Conservation (phyloP, 2,113 vertebrate genomes). For the Melanocharis versteri region DNA sequence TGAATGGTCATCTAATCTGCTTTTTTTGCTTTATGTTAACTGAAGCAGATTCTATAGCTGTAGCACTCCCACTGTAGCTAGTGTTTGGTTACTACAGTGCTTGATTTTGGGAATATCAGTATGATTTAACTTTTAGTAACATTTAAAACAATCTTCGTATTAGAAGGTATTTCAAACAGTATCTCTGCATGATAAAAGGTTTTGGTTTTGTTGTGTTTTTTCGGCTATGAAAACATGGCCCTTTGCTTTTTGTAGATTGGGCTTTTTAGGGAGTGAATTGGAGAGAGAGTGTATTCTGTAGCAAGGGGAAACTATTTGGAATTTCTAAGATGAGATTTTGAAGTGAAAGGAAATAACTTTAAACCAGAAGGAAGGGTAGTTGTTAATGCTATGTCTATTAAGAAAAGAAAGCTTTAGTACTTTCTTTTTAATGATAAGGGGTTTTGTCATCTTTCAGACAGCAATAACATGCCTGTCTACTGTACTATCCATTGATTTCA, state of each 20-base stretch:
- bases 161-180: background rate
- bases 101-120: background rate
- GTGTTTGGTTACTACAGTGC: background rate
- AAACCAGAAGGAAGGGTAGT: background rate
- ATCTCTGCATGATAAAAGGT: background rate
- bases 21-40: background rate
- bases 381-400: background rate
- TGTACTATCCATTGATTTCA: slow-evolving; percentile 96
- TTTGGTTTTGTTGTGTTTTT: background rate
- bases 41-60: background rate
- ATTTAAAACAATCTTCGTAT: background rate
- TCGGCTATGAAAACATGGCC: background rate
- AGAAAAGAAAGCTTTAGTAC: background rate
- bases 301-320: background rate
- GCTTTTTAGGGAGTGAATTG: background rate
- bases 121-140: background rate
- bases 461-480: slow-evolving; percentile 95
- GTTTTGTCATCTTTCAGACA: slow-evolving; percentile 73
- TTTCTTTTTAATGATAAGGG: background rate
- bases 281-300: background rate
- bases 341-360: background rate
- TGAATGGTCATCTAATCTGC: background rate
- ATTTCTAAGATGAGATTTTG: background rate
- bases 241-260: background rate
- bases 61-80: background rate